Evolutionary conservation across 2,797 vertebrate genomes (phyloP).

Genomic region (Micropoecilia bifurca): DNA sequence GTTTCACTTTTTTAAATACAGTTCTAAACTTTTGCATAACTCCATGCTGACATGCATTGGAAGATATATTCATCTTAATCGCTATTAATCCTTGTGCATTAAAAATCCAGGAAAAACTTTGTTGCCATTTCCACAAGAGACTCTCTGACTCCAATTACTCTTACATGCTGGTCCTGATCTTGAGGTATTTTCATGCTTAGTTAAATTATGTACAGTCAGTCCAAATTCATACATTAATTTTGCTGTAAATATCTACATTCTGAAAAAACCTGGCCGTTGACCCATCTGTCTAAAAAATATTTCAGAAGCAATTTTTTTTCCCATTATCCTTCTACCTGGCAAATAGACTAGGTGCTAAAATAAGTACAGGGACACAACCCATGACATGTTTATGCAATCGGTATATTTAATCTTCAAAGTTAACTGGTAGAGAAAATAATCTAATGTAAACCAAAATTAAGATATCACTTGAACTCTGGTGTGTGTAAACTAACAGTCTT

Average conservation of each 20-base stretch:
- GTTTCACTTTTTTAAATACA: background rate
- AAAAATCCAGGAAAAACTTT: background rate
- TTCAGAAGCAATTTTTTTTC: background rate
- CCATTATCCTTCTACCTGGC: background rate
- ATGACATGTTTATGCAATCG: background rate
- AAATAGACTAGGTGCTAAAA: background rate
- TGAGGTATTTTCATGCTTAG: background rate
- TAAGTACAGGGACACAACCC: background rate
- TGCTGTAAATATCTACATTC: background rate
- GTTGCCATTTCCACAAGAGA: background rate
- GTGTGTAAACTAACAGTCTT: background rate
- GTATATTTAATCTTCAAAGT: background rate
- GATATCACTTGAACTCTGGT: background rate
- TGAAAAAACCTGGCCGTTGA: background rate
- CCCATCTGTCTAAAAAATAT: background rate
- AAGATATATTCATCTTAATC: background rate
- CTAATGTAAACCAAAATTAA: background rate
- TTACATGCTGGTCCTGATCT: background rate
- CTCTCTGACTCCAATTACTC: background rate
- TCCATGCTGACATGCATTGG: background rate
- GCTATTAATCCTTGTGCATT: background rate
- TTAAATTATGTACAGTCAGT: background rate
- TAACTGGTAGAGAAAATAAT: background rate
- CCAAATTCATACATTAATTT: background rate
- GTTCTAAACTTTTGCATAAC: background rate